Base-by-base conservation (phyloP, 2,797 vertebrate genomes). In the Aphelocoma californica region DNA sequence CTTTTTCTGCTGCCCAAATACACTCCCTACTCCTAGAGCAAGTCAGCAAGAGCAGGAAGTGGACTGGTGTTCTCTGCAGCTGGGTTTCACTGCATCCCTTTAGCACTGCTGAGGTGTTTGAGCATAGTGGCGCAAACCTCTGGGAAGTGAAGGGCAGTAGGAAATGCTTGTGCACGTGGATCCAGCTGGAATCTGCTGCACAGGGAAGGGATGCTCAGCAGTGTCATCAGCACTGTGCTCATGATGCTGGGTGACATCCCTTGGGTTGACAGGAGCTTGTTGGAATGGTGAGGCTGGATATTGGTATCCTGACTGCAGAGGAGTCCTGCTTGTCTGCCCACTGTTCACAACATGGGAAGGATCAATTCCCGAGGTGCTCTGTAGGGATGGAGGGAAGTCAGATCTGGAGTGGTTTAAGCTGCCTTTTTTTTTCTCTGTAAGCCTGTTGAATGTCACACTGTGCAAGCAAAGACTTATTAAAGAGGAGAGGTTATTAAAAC, bases 191-290 rank as follows among this genome's bases (percentile, higher is more conserved):
- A 28, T 57, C 47, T 32, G 50, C 86, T 69, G 70, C 86, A 32
- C 14, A 3, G 31, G 60, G 14, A 18, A 3, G 25, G 61, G 42
- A 15, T 69, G 28, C 75, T 64, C 36, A n/a, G 40, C 86, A 72
- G 9, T 0, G 0, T 29, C 47, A 7, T 2, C 21, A 69, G 34
- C 44, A 7, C 73, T n/a, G 61, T 58, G 67, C 26, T 29, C 2
- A 32, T 19, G 31, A 7, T 2, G 13, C 62, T 12, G 34, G 36
- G 31, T 34, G 75, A 45, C 28, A 12, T 40, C 42, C 32, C 38
- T 44, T 3, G 9, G 51, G 18, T 47, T 65, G 42, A 16, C 74
- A 40, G 45, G 18, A 29, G 18, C 11, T 34, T 4, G 2, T 24
- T 45, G 50, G 34, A 34, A 7, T 18, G 54, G 29, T 51, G 50